These are phyloP conservation scores for Malurus alboscapulatus DNA, from an alignment of 2,113 vertebrate genomes.

Conservation along the genomic window DNA sequence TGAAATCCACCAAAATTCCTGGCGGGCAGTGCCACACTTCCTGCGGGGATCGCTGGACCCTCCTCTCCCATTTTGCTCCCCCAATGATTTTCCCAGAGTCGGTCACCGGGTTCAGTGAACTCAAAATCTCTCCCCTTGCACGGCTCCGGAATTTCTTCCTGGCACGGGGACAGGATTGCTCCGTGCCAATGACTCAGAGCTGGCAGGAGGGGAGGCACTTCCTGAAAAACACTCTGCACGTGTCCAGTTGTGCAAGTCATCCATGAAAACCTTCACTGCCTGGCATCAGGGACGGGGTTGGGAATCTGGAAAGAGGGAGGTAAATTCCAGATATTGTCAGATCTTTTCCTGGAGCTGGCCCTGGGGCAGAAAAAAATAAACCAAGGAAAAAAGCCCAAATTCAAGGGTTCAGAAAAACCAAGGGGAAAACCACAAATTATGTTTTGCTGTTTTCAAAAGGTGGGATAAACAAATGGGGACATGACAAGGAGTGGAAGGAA, in stretches of 20 bases:
- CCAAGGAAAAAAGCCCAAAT: accelerated
- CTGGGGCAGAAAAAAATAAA: background rate
- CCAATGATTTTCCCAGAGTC: background rate
- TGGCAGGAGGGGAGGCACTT: slow-evolving; percentile 24
- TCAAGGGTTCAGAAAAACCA: too few species aligned
- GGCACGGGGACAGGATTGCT: background rate
- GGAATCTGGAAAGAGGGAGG: background rate
- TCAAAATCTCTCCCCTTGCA: background rate
- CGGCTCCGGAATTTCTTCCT: background rate
- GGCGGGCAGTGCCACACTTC: background rate
- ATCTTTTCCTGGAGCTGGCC: background rate
- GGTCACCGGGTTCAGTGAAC: background rate
- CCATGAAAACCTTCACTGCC: background rate
- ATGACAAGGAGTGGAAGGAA: background rate
- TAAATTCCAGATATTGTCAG: background rate
- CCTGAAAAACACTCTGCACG: slow-evolving; percentile 18
- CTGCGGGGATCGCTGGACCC: background rate
- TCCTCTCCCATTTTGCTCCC: background rate
- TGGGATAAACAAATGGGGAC: background rate
- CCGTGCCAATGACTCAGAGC: slow-evolving; percentile 14
- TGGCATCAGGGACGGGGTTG: background rate
- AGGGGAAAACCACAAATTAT: accelerated
- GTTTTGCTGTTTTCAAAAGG: background rate
- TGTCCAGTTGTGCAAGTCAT: background rate
- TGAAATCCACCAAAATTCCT: accelerated